Evolutionary conservation across 2,113 vertebrate genomes (phyloP).

Genomic region (Phodopus roborovskii): DNA sequence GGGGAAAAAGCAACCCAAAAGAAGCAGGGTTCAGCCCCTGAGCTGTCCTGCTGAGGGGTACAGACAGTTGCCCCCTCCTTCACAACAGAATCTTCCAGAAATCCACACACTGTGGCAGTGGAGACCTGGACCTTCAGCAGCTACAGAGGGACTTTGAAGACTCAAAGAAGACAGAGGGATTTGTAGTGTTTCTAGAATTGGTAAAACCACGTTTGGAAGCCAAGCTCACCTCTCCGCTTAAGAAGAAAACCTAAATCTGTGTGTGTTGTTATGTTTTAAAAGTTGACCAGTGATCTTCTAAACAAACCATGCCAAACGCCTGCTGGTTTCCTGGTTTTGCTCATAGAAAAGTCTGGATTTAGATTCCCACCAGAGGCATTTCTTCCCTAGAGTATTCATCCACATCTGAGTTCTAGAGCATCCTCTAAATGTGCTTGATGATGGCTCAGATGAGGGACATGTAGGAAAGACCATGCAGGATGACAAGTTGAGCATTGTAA

Average conservation of each 20-base stretch:
- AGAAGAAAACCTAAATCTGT: conserved; percentile 1
- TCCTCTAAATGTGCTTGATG: not conserved
- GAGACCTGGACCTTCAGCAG: not conserved
- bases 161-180: not conserved
- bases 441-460: not conserved
- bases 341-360: not conserved
- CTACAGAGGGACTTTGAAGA: not conserved
- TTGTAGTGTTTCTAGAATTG: not conserved
- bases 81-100: not conserved
- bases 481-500: not conserved
- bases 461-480: too few species aligned
- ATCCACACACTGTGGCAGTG: not conserved
- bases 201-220: not conserved
- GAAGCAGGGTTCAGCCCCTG: not conserved
- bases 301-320: not conserved
- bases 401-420: not conserved
- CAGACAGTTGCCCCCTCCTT: not conserved
- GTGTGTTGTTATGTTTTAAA: not conserved
- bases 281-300: not conserved
- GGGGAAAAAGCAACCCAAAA: not conserved
- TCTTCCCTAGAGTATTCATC: not conserved
- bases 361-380: not conserved
- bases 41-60: not conserved
- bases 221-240: not conserved
- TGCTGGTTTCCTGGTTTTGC: not conserved